These are phyloP conservation scores for Amblyraja radiata DNA, from an alignment of 2,797 vertebrate species.

Conservation along the genomic window DNA sequence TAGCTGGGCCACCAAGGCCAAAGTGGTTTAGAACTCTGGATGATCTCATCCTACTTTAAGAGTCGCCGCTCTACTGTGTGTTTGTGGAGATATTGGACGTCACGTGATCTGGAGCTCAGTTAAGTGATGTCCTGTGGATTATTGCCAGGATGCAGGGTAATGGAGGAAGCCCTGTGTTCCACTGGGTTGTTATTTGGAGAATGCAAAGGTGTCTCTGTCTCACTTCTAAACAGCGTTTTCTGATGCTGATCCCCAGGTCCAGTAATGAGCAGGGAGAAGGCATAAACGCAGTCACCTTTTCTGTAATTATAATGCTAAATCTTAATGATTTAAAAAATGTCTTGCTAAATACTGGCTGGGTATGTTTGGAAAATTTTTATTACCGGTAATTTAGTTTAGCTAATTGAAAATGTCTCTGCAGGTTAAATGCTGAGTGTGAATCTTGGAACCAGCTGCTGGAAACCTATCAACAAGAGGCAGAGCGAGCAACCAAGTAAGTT, in stretches of 20 bases:
- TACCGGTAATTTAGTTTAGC: not conserved
- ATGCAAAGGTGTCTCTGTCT: no score
- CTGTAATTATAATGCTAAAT: not conserved
- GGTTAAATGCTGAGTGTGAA: constrained; percentile 59
- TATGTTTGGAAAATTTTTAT: not conserved
- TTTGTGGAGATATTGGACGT: no score
- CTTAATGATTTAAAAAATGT: not conserved
- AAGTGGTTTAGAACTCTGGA: no score
- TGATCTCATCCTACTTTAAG: not conserved
- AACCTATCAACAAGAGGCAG: constrained; percentile 58
- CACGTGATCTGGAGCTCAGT: no score
- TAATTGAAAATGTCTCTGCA: constrained; percentile 42
- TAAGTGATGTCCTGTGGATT: not conserved
- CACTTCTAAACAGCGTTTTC: no score
- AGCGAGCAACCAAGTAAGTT: constrained; percentile 58
- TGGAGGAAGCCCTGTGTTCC: not conserved
- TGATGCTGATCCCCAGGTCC: no score
- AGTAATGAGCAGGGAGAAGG: no score
- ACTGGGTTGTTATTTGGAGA: no score
- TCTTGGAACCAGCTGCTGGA: constrained; percentile 62
- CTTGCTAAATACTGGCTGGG: not conserved
- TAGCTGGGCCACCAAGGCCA: not conserved
- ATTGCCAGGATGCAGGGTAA: no score
- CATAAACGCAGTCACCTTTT: not conserved
- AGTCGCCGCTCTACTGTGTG: no score